These are phyloP conservation scores for Chironomus striatipennis DNA, from an alignment of 1,140 invertebrate genomes.

Conservation along the genomic window DNA sequence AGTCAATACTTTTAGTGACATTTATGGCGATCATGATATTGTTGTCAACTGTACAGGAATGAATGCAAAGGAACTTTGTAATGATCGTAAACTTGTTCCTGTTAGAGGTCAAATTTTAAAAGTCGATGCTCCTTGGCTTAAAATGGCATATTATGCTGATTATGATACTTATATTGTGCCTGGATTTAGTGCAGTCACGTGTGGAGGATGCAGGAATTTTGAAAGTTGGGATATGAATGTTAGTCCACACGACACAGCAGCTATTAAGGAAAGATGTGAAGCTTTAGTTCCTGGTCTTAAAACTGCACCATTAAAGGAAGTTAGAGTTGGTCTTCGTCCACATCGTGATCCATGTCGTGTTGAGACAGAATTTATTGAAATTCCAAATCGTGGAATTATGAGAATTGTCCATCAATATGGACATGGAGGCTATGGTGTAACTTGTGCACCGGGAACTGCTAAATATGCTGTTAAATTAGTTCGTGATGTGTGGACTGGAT, in stretches of 20 bases:
- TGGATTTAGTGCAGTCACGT: constrained; percentile 57
- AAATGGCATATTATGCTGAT: constrained; percentile 76
- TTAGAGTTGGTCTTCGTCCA: constrained; percentile 70
- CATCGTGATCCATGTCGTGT: constrained; percentile 66
- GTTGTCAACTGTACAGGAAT: constrained; percentile 86
- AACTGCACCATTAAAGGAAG: constrained; percentile 49
- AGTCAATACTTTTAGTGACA: constrained; percentile 51
- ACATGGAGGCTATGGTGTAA: constrained; percentile 84
- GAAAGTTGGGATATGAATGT: constrained; percentile 64
- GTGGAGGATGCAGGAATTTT: constrained; percentile 75
- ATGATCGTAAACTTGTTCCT: constrained; percentile 67
- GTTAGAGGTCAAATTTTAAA: constrained; percentile 84
- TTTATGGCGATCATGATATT: constrained; percentile 58
- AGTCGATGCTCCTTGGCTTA: constrained; percentile 81
- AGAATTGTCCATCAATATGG: constrained; percentile 87
- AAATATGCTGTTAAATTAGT: constrained; percentile 62
- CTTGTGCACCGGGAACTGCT: constrained; percentile 76
- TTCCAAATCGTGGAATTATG: constrained; percentile 35
- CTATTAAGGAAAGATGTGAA: constrained; percentile 65
- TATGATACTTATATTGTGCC: constrained; percentile 80
- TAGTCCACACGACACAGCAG: constrained; percentile 58
- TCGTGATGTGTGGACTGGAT: constrained; percentile 44
- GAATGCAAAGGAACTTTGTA: constrained; percentile 64
- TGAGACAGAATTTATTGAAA: constrained; percentile 50
- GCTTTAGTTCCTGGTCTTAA: constrained; percentile 62